Base-by-base conservation (phyloP, 1,140 invertebrate species). In the Stegodyphus dumicola region DNA sequence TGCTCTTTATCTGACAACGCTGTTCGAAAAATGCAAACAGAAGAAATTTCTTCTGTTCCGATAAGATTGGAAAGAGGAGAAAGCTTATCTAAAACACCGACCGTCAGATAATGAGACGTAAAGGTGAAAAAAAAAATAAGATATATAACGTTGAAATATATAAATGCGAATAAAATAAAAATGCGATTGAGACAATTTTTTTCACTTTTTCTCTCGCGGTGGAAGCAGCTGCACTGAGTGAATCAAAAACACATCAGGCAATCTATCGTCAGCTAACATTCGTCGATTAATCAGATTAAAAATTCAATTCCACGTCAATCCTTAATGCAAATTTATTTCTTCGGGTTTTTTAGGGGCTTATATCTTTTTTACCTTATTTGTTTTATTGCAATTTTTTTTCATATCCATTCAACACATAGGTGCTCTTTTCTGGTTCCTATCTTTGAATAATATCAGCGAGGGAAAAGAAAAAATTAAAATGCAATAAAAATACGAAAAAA, bases 291-390 rank as follows among this genome's bases (percentile, higher is more conserved):
- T 86, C 84, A 77, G 84, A 86, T 86, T 86, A 86, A 86, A 86
- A 86, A 77, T 86, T 86, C 84, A 86, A 86, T 86, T 86, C 84
- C 56, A 49, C 76, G 84, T 86, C 84, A 86, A 86, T 86, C 84
- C 76, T 73, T 86, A 86, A 86, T 86, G 84, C 84, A 86, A 86
- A 86, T 86, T 86, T 86, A 86, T 86, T 86, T 86, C 74, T 77
- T 78, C 56, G 9, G 15, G 56, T 15, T 60, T 9, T 60, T 15
- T 73, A 17, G 49, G 71, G 56, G 66, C 52, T 53, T 74, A n/a
- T 53, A 33, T 74, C 54, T 76, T 56, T 77, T 84, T 83, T 33
- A 33, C n/a, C 13, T n/a, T 60, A 17, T n/a, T 71, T 81, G 74
- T 80, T 73, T 80, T 15, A 54, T 73, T 17, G 10, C 18, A 64